phyloP scores from a whole-genome alignment of 2,113 vertebrate genomes.

The Mormyrus iriodes region DNA sequence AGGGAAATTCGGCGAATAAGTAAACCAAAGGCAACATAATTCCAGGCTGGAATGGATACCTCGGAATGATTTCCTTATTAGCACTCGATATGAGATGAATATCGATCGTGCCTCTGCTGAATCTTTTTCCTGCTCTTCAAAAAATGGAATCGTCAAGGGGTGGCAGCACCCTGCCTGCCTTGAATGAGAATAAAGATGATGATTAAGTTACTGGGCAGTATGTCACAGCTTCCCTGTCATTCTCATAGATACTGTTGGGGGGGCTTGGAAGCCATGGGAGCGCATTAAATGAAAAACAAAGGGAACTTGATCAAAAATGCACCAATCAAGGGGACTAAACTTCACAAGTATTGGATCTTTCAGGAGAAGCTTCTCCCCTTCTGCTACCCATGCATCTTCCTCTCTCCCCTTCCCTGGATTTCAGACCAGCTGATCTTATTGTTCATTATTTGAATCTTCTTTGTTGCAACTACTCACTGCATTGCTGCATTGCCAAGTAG shows the following conservation, averaged over 20 bases:
- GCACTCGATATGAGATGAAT: neutral
- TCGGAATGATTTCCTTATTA: constrained; percentile 3
- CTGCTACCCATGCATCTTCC: neutral
- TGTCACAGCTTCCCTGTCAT: neutral
- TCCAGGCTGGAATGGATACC: neutral
- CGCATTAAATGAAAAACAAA: neutral
- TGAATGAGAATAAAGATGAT: neutral
- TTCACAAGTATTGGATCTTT: neutral
- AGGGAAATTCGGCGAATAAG: neutral
- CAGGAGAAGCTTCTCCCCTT: neutral
- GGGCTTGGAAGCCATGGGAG: neutral
- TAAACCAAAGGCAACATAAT: neutral
- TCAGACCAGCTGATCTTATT: neutral
- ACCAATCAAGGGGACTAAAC: neutral
- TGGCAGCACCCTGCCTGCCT: neutral
- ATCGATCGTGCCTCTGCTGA: neutral
- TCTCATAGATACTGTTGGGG: neutral
- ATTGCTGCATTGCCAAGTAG: neutral
- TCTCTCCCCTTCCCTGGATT: neutral
- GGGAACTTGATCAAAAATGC: neutral
- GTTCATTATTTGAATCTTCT: neutral
- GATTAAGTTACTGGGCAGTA: neutral
- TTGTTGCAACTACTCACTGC: neutral
- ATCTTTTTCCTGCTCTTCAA: neutral
- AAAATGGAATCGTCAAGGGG: neutral